Base-by-base conservation (phyloP, 1,140 invertebrate genomes). In the Myzus persicae region DNA sequence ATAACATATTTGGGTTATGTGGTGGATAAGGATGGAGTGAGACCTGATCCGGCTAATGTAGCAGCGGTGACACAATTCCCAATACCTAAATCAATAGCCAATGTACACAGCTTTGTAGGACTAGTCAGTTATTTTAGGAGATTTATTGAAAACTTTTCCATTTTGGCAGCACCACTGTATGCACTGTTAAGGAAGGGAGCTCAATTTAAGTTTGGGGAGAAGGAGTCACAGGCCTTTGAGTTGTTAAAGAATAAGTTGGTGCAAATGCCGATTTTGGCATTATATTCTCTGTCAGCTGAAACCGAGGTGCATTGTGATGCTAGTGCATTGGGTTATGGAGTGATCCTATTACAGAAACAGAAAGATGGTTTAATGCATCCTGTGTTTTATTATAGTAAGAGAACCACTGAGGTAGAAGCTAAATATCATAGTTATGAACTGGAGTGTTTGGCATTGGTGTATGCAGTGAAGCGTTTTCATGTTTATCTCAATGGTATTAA, bases 361-460 rank as follows among this genome's bases (percentile, higher is more conserved):
- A 81, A 76, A 18, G 67, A 93, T 36, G n/a, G 48, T 36, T 9
- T 40, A 42, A 51, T 93, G 44, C 91, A 85, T 40, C 81, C 81
- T 24, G 46, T 93, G 14, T 81, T 84, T 81, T 93, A 93, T 51
- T 93, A 93, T 51, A 93, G 46, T 51, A 81, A 84, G 24, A n/a
- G 82, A 11, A 93, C 76, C 20, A 46, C 36, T 2, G 81, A 84
- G 24, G n/a, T 31, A 8, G 81, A 93, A 38, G 48, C 9, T 46
- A 85, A 51, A 84, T 85, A 93, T 40, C 91, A 93, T 26, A 84
- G 67, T 51, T 93, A 93, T 51, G 81, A 93, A 31, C 26, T 93
- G 22, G 91, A 93, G 46, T 84, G 42, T 46, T 48, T 93, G 11
- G 76, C 76, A 36, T 36, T 93, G 4, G 76, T 93, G 3, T 44